Percentiles rank a stretch among this genome's conserved stretches.
Evolutionary conservation across 2,797 vertebrate genomes (phyloP).

Genomic region (Ambastaia sidthimunki): DNA sequence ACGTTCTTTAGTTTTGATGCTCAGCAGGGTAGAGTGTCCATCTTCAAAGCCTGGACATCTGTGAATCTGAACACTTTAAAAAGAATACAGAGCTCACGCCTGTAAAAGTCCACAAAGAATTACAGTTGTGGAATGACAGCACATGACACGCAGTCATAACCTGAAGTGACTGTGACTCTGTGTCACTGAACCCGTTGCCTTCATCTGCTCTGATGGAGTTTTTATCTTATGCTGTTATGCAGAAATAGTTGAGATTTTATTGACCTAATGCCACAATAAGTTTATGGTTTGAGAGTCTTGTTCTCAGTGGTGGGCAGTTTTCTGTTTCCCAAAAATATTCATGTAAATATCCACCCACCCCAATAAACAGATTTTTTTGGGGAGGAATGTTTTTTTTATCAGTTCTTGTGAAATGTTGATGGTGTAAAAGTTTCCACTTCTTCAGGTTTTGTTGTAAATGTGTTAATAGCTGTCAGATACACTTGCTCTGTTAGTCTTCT

Average conservation of each 20-base stretch:
- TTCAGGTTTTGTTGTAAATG: slow-evolving; percentile 1
- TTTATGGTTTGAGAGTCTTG: no score
- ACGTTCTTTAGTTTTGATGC: background rate
- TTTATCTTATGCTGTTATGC: no score
- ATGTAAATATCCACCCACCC: no score
- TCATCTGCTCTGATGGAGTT: slow-evolving; percentile 28
- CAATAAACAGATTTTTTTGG: background rate
- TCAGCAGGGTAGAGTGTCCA: slow-evolving; percentile 8
- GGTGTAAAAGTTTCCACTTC: background rate
- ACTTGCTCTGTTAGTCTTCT: background rate
- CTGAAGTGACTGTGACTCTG: background rate
- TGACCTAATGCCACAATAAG: no score
- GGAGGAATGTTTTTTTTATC: background rate
- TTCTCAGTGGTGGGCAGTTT: no score
- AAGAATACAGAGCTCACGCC: background rate
- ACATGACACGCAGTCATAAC: slow-evolving; percentile 24
- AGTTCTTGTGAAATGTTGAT: background rate
- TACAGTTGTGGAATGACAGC: slow-evolving; percentile 9
- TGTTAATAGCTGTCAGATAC: background rate
- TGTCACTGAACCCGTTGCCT: slow-evolving; percentile 17
- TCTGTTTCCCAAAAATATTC: no score
- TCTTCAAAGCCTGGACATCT: slow-evolving; percentile 40
- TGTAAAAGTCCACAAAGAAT: slow-evolving; percentile 22
- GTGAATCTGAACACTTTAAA: background rate
- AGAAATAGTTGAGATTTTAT: no score